Percentiles rank a stretch among this genome's conserved stretches.
phyloP scores from a whole-genome alignment of 2,797 vertebrate species.

The Monodelphis domestica region DNA sequence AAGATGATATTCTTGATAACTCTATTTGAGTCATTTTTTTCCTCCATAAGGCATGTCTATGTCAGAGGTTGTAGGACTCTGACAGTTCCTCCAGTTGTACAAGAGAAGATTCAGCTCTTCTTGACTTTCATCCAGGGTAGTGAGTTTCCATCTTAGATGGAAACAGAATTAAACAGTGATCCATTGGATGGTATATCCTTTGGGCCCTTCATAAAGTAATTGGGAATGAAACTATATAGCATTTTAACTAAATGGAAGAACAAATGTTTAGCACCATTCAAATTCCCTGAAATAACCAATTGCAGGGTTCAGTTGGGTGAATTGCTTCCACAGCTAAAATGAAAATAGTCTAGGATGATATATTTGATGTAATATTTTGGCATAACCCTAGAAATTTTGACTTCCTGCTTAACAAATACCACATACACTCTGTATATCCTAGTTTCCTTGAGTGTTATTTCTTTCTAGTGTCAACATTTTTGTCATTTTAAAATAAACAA shows the following conservation, averaged over 20 bases:
- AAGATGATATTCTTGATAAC: background rate
- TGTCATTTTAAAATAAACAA: background rate
- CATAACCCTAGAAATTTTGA: background rate
- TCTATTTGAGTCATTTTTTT: background rate
- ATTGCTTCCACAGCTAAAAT: background rate
- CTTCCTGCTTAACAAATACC: background rate
- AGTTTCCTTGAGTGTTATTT: background rate
- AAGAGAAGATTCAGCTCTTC: background rate
- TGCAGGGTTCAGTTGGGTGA: background rate
- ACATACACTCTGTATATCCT: background rate
- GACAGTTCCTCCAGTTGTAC: background rate
- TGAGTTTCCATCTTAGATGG: background rate
- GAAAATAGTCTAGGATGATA: background rate
- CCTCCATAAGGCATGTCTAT: background rate
- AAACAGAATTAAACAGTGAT: background rate
- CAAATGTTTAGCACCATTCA: background rate
- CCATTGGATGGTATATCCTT: background rate
- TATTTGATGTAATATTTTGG: background rate
- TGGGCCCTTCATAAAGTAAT: background rate
- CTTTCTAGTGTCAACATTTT: background rate
- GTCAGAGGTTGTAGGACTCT: background rate
- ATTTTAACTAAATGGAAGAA: background rate
- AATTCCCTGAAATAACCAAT: background rate
- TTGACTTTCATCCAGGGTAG: background rate
- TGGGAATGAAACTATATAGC: background rate